A percentile compares a stretch with the other conserved stretches of the same genome.
phyloP scores from a whole-genome alignment of 2,888 invertebrate genomes.

The Boloria euphrosyne region DNA sequence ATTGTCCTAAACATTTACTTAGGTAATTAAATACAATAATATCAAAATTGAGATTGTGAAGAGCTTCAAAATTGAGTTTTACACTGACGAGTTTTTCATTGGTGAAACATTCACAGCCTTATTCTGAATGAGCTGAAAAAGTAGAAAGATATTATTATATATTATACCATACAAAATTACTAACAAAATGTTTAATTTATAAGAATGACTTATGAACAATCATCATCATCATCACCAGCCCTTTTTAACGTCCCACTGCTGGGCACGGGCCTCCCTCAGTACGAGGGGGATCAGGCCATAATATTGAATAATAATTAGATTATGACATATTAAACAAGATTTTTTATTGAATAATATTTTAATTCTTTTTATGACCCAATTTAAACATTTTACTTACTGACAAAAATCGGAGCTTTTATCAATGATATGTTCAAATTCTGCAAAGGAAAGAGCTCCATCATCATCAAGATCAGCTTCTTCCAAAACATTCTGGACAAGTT shows the following conservation, averaged over 20 bases:
- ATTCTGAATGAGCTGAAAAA: conserved; percentile 83
- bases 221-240: too few species aligned
- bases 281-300: too few species aligned
- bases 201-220: too few species aligned
- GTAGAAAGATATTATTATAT: conserved; percentile 3
- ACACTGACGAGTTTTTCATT: too few species aligned
- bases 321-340: too few species aligned
- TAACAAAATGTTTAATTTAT: too few species aligned
- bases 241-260: too few species aligned
- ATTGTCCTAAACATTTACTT: conserved; percentile 2
- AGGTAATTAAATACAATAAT: conserved; percentile 12
- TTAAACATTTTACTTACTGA: conserved; percentile 79
- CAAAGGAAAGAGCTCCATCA: conserved; percentile 95
- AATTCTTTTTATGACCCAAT: neutral
- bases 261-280: too few species aligned
- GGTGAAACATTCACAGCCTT: conserved; percentile 64
- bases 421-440: conserved; percentile 97
- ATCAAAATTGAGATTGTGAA: conserved; percentile 32
- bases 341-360: neutral
- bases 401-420: conserved; percentile 96
- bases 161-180: conserved; percentile 5
- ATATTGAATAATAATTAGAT: too few species aligned
- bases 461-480: conserved; percentile 97
- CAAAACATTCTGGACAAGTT: conserved; percentile 90
- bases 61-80: conserved; percentile 25